Conservation (phyloP, 2,113 vertebrate genomes). For the Gasterosteus aculeatus region DNA sequence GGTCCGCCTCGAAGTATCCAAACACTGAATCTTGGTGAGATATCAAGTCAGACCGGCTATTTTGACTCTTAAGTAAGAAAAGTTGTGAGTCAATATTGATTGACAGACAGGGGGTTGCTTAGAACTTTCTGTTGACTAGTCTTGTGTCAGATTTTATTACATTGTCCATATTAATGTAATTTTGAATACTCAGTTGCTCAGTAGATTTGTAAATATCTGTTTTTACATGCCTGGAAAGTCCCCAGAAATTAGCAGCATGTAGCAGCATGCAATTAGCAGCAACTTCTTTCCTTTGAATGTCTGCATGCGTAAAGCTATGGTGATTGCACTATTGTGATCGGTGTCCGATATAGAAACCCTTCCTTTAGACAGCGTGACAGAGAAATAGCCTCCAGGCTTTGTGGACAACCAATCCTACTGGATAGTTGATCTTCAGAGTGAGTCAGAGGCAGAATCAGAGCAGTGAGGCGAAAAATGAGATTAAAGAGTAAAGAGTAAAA, state of each 20-base stretch:
- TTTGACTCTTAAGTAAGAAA: too few species aligned
- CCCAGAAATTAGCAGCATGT: constrained; percentile 75
- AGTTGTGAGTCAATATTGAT: too few species aligned
- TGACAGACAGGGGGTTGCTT: too few species aligned
- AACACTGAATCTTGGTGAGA: too few species aligned
- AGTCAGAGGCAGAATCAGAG: constrained; percentile 86
- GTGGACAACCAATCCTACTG: constrained; percentile 70
- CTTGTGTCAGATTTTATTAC: too few species aligned
- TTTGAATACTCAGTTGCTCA: constrained; percentile 72
- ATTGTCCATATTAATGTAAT: too few species aligned
- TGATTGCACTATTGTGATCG: constrained; percentile 66
- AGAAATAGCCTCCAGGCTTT: constrained; percentile 82
- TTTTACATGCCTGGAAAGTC: constrained; percentile 70
- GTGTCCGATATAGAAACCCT: constrained; percentile 78
- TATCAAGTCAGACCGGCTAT: too few species aligned
- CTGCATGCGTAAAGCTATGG: constrained; percentile 32
- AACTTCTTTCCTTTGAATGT: constrained; percentile 28
- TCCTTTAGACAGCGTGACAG: constrained; percentile 87
- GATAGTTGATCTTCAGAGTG: constrained; percentile 69
- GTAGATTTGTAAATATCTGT: constrained; percentile 75
- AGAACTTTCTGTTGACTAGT: too few species aligned
- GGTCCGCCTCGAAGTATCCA: too few species aligned
- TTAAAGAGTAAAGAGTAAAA: neutral
- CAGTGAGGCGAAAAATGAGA: constrained; percentile 24
- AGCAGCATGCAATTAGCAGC: constrained; percentile 78